Conservation (phyloP, 2,113 vertebrate species). For the Engystomops pustulosus region DNA sequence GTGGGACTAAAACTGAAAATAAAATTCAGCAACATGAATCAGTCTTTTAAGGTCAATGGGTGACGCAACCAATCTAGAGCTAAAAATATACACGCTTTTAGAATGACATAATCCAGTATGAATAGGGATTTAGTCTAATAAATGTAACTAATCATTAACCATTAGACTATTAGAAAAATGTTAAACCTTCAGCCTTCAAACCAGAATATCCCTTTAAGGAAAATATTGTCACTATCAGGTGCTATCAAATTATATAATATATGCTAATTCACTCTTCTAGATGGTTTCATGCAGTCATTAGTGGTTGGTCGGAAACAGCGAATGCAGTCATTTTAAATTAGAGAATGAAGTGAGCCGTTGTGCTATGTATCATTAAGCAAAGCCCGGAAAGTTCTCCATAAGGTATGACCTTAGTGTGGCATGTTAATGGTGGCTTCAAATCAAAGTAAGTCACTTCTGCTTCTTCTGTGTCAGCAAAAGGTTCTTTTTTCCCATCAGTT, state of each 20-base stretch:
- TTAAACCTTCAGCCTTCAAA: background rate
- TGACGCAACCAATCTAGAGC: no score
- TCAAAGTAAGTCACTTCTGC: background rate
- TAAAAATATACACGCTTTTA: no score
- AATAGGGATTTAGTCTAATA: background rate
- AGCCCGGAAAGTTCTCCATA: slow-evolving; percentile 43
- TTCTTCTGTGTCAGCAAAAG: slow-evolving; percentile 17
- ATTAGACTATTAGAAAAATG: background rate
- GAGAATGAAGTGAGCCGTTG: slow-evolving; percentile 40
- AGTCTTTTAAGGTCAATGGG: no score
- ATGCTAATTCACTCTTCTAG: background rate
- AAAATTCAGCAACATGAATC: no score
- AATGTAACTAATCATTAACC: background rate
- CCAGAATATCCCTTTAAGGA: background rate
- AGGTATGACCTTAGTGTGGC: slow-evolving; percentile 44
- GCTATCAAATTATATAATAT: background rate
- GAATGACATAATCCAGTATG: background rate
- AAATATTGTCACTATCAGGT: background rate
- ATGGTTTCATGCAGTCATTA: slow-evolving; percentile 30
- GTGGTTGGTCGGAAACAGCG: slow-evolving; percentile 7
- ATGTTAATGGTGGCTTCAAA: slow-evolving; percentile 34
- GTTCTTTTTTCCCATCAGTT: background rate
- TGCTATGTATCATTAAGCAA: slow-evolving; percentile 45
- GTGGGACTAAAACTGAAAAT: no score
- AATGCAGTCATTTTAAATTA: slow-evolving; percentile 50